Evolutionary conservation across 2,888 invertebrate genomes (phyloP), one percentile per base, ranked within the genome.

Genomic region (Trichopoda pennipes): DNA sequence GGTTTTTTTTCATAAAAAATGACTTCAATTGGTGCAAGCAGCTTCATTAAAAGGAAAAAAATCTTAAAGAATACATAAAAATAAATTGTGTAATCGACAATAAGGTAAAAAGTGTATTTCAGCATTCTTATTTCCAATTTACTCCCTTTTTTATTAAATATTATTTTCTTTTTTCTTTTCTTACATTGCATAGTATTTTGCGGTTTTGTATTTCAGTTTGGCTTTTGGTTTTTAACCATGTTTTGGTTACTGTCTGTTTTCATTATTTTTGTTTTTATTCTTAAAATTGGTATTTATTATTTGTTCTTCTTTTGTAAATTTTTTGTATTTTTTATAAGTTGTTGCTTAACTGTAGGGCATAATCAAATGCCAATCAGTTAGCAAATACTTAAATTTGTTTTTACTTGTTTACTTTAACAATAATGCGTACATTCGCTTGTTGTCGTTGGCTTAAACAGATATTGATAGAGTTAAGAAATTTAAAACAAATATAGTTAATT

Each of bases 291-390:
- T 72, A 51, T 66, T 75, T 72, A 51, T 66, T 75, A 55, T 56
- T 72, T 68, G 55, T 74, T 61, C 51, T 49, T 23, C n/a, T 17
- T 19, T 72, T 70, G 10, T 68, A 44, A 42, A 21, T 19, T 66
- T 32, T 21, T 28, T 44, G 42, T 74, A 35, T 49, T 32, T 21
- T 28, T 49, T 49, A 70, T 35, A 44, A 21, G 38, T 21, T 47
- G 44, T 51, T 60, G 16, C 58, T 66, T 77, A 80, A 78, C 85
- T 81, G 64, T 75, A 85, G 81, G 85, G 85, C 85, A 85, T 85
- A 85, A 85, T 83, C 84, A 85, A 85, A 85, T 85, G 84, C 81
- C 84, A 85, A 84, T 85, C 85, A 84, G 81, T 81, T 69, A 81
- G 53, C 44, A 56, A 77, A 81, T 81, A 56, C 66, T 72, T 72